Evolutionary conservation across 2,888 invertebrate species (phyloP).

Genomic region (Nephrotoma flavescens): DNA sequence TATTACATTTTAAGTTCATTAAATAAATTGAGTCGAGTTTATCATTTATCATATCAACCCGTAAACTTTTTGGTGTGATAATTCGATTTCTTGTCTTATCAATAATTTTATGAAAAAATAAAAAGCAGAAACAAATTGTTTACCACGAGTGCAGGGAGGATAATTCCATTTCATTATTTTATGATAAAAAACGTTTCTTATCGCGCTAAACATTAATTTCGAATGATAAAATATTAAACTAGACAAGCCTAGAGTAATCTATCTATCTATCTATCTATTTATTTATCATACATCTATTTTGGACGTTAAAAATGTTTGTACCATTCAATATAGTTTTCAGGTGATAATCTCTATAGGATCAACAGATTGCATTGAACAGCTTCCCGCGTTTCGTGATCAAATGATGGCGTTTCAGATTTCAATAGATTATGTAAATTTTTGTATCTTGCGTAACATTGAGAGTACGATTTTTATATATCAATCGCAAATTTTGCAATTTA

Average conservation of each 20-base stretch:
- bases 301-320: no score
- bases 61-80: background rate
- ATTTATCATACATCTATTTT: no score
- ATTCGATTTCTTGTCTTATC: background rate
- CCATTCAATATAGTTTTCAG: no score
- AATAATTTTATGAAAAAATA: background rate
- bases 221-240: background rate
- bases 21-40: background rate
- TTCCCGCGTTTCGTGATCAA: no score
- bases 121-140: background rate
- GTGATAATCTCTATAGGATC: no score
- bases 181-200: background rate
- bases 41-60: background rate
- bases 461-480: no score
- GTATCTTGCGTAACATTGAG: no score
- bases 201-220: background rate
- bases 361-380: no score
- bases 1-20: background rate
- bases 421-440: no score
- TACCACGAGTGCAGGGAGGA: background rate
- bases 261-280: no score
- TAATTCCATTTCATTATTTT: background rate
- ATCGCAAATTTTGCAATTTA: no score
- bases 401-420: no score
- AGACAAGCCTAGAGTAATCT: background rate